Conservation (phyloP, 2,888 invertebrate genomes). For the Zhengitettix transpicula region DNA sequence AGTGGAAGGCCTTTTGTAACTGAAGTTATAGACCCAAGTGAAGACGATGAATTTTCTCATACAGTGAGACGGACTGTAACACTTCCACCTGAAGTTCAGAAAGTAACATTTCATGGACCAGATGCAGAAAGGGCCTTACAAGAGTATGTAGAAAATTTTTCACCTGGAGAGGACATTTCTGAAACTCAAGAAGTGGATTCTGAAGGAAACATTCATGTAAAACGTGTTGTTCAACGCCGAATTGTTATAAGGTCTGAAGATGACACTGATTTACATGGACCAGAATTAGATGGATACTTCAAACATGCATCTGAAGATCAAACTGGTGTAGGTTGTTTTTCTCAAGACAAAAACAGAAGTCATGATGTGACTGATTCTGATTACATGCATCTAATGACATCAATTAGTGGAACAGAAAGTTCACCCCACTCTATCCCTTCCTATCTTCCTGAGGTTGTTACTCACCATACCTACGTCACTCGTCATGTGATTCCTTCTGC, state of each 20-base stretch:
- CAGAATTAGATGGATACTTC: conserved; percentile 11
- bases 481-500: conserved; percentile 6
- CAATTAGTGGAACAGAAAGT: conserved; percentile 5
- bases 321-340: no score
- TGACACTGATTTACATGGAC: conserved; percentile 5
- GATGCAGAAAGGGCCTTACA: conserved; percentile 32
- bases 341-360: no score
- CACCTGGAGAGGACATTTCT: conserved; percentile 32
- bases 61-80: conserved; percentile 31
- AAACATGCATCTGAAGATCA: conserved; percentile 5
- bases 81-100: conserved; percentile 31
- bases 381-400: conserved; percentile 8
- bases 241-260: conserved; percentile 25
- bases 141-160: conserved; percentile 32
- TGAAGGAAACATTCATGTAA: conserved; percentile 35
- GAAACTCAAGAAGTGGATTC: conserved; percentile 33
- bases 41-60: conserved; percentile 28
- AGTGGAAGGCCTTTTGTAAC: conserved; percentile 28
- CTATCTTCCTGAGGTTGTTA: conserved; percentile 4
- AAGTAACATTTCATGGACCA: conserved; percentile 34
- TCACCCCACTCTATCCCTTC: background rate
- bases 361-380: conserved; percentile 6
- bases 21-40: conserved; percentile 30
- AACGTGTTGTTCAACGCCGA: conserved; percentile 30
- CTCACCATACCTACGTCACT: conserved; percentile 9